Evolutionary conservation across 2,113 vertebrate genomes (phyloP), one percentile per base, ranked within the genome.

Genomic region (Peromyscus leucopus): DNA sequence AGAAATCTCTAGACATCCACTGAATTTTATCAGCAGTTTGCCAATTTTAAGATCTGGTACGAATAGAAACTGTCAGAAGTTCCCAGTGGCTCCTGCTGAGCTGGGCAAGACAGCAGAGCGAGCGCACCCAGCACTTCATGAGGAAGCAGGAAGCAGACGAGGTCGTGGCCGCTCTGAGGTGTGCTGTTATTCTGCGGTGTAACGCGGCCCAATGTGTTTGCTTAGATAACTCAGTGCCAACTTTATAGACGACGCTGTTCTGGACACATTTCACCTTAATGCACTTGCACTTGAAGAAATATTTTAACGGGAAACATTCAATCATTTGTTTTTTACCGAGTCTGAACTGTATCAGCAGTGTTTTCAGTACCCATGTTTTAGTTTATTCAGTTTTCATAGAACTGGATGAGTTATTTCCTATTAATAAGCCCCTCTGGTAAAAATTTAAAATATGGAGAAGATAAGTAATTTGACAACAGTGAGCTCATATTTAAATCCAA

Each of bases 401-500:
- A 93, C 19, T 1, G 12, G 36, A n/a, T 59, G 65, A 88, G 51
- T 46, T 95, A 63, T 51, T 94, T 94, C 94, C 89, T 93, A 83
- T 65, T 82, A 89, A 91, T 86, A 89, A 46, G 72, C 1, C 28
- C 2, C n/a, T 75, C 80, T 2, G 82, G 61, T 46, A 65, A n/a
- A 96, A 95, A 87, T 33, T 67, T 36, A 90, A 86, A 96, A 89
- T 72, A 96, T 0, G 1, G 10, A 75, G 42, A 82, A 26, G 10
- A 42, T 39, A 92, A 92, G 55, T 39, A 93, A 94, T 87, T 80
- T 90, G 85, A 42, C 85, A 90, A 76, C 74, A 82, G 21, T 94
- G 89, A 93, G 79, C 74, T 96, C 28, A 92, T 21, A 55, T 83
- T 93, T 51, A 26, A 95, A 94, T 86, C 22, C 9, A 83, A 57